These are phyloP conservation scores for Coreius guichenoti DNA, from an alignment of 2,797 vertebrate species.

Conservation along the genomic window DNA sequence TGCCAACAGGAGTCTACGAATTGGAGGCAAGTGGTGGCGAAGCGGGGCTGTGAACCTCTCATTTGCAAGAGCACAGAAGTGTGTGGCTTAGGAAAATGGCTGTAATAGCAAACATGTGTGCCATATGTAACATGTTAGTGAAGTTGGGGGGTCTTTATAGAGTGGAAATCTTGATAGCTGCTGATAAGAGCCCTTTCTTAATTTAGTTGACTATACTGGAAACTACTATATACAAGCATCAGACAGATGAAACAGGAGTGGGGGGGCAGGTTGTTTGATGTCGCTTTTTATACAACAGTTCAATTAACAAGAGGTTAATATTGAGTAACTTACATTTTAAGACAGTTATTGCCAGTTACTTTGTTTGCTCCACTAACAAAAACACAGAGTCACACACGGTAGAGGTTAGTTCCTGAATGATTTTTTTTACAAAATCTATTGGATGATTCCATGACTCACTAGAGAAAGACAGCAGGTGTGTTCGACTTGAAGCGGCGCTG, in stretches of 20 bases:
- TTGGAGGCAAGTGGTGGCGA: constrained; percentile 63
- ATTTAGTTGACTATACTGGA: constrained; percentile 59
- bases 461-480: background rate
- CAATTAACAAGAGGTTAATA: background rate
- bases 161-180: constrained; percentile 66
- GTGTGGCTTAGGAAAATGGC: constrained; percentile 64
- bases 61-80: constrained; percentile 65
- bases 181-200: constrained; percentile 63
- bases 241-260: constrained; percentile 9
- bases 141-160: constrained; percentile 63
- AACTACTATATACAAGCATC: constrained; percentile 40
- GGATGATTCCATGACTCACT: background rate
- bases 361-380: background rate
- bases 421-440: too few relatives aligned
- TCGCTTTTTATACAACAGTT: constrained; percentile 17
- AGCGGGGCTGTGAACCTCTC: constrained; percentile 61
- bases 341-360: background rate
- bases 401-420: background rate
- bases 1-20: constrained; percentile 54
- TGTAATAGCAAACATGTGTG: constrained; percentile 78
- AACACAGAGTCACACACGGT: background rate
- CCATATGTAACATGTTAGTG: constrained; percentile 66
- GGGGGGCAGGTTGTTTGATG: background rate
- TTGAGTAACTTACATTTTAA: background rate
- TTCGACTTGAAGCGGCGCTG: too few relatives aligned